Base-by-base conservation (phyloP, 1,140 invertebrate species). In the Leptinotarsa undecemlineata region DNA sequence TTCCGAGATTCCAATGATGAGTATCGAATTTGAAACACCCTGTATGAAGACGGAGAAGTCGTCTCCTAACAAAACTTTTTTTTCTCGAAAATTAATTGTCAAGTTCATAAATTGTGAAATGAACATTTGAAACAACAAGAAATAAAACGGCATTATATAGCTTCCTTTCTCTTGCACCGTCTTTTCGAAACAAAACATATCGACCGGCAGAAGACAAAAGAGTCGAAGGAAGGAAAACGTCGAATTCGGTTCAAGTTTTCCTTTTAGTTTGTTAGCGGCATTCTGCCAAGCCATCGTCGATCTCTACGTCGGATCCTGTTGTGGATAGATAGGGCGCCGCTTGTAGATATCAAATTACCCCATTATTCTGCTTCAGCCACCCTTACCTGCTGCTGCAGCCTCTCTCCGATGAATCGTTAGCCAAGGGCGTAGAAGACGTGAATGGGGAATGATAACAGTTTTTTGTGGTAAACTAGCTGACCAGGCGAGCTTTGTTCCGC, bases 351-450 rank as follows among this genome's bases (percentile, higher is more conserved):
- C 76, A 72, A 76, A 78, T 79, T 79, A 79, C 78, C 62, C 78
- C 78, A 79, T 79, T 79, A 79, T 79, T 79, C 76, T 77, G 72
- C 76, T 74, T 60, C 76, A 76, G 74, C 78, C 78, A 79, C 78
- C 78, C 78, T 79, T 79, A 77, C 78, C 78, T 77, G 78, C 76
- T 19, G n/a, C 66, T 47, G 1, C 60, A 23, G 11, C 19, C 48
- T 69, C 68, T 69, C 72, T 76, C 76, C 73, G 72, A 74, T 19
- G 51, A 57, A 57, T 57, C 51, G 51, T n/a, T 57, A 0, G 15
- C 51, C 51, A 57, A 17, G 51, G n/a, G 51, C 51, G 17, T 19
- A 15, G 51, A 57, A 15, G 51, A 57, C n/a, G 51, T 15, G 51
- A 19, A 57, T 57, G 51, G 51, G 51, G 0, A 5, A 57, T 57